Conservation (phyloP, 2,797 vertebrate species). For the Silurus lanzhouensis region DNA sequence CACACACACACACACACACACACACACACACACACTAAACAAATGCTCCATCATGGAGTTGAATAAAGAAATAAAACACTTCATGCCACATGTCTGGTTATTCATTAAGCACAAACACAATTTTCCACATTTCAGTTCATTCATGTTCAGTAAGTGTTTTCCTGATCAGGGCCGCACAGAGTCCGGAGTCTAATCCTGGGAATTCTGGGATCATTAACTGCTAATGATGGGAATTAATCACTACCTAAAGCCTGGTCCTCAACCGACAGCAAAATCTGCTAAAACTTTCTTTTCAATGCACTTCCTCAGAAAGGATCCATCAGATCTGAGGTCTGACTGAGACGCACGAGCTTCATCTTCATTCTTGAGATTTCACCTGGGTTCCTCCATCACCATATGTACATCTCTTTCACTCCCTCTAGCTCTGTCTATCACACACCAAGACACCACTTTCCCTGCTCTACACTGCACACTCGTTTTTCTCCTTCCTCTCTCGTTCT, state of each 20-base stretch:
- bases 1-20: constrained; percentile 25
- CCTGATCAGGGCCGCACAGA: not conserved
- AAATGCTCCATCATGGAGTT: not conserved
- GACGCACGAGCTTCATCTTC: not conserved
- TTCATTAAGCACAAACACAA: not conserved
- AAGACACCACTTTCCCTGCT: not conserved
- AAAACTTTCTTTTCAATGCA: too few relatives aligned
- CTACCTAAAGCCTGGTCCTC: not conserved
- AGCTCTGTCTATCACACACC: not conserved
- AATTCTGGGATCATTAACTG: not conserved
- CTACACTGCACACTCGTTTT: not conserved
- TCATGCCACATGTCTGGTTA: not conserved
- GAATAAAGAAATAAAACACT: constrained; percentile 18
- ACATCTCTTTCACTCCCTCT: not conserved
- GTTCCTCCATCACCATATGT: not conserved
- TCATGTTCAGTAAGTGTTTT: not conserved
- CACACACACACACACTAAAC: constrained; percentile 8
- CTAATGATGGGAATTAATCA: not conserved
- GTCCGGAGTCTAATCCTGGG: not conserved
- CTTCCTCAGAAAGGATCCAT: too few relatives aligned
- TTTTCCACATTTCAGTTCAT: not conserved
- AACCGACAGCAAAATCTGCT: too few relatives aligned
- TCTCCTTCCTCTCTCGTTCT: not conserved
- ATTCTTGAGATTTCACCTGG: not conserved
- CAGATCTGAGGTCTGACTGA: not conserved